Evolutionary conservation across 92 coral and sea anemone species (phyloP), one percentile per base, ranked within the genome.

Genomic region (Hydrozoanthus gracilis): DNA sequence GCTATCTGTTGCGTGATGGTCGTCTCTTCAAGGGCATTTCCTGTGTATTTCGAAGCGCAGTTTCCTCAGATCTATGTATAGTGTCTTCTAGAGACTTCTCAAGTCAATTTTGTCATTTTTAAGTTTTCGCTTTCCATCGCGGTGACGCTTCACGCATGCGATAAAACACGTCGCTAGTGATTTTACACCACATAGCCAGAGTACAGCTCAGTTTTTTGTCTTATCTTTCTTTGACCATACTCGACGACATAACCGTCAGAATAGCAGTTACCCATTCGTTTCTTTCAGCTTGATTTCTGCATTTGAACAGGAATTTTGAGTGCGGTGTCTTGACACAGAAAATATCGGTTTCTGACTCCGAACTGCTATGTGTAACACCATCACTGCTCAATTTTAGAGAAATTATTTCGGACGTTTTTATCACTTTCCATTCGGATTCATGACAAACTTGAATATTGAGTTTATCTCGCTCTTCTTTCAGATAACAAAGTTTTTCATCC

Each of bases 321-420:
- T 73, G 54, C 6, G 60, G 4, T 47, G 78, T 73, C 60, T 73
- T 73, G 4, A 73, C 78, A 7, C 12, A 73, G 39, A 73, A 73
- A 50, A 48, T 49, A 14, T 47, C 78, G 7, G 78, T 47, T 49
- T 73, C 78, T 9, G 78, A 47, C 16, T 73, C 58, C 48, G 39
- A 47, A 49, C 17, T 60, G 67, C n/a, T 44, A 14, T 46, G 78
- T 48, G 78, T 16, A 11, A 17, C 14, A 8, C 27, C 58, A n/a
- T 73, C 60, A 15, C 55, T 73, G 58, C 60, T 73, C 44, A 73
- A 13, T 49, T 73, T 73, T 50, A 73, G 39, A n/a, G 78, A 73
- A 73, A 47, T 11, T 5, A 73, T 73, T n/a, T 75, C 79, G 11
- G 79, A 17, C 50, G 20, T 75, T 3, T 18, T 51, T 75, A 75